Percentiles rank a stretch among this genome's conserved stretches.
Conservation (phyloP, 2,888 invertebrate species). For the Drosophila meridiana region DNA sequence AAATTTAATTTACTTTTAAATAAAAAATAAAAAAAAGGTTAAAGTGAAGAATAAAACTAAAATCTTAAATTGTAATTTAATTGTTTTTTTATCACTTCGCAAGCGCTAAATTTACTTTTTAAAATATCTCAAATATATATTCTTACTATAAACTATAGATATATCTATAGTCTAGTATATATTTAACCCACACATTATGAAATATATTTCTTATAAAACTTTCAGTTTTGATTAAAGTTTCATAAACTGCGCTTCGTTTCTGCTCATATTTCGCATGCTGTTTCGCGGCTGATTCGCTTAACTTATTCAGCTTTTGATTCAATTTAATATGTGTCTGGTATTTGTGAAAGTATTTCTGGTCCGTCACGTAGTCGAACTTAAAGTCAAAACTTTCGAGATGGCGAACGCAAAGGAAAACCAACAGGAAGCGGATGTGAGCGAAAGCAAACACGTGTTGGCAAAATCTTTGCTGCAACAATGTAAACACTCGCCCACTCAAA, state of each 20-base stretch:
- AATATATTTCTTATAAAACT: not conserved
- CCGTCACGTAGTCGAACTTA: constrained; percentile 53
- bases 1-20: too few species aligned
- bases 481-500: constrained; percentile 47
- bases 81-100: too few species aligned
- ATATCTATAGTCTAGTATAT: too few species aligned
- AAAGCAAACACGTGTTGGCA: constrained; percentile 75
- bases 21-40: too few species aligned
- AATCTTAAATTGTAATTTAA: too few species aligned
- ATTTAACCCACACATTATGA: not conserved
- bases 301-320: constrained; percentile 20
- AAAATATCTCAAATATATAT: too few species aligned
- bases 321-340: constrained; percentile 24
- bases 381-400: constrained; percentile 55
- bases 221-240: not conserved
- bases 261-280: too few species aligned
- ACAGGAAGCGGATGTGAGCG: constrained; percentile 71
- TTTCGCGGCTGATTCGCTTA: constrained; percentile 13
- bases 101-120: too few species aligned
- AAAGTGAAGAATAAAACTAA: too few species aligned
- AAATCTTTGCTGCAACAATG: constrained; percentile 75
- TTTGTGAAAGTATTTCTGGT: constrained; percentile 16
- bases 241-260: not conserved
- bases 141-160: too few species aligned
- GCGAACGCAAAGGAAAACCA: constrained; percentile 30